A percentile compares a stretch with the other conserved stretches of the same genome.
Evolutionary conservation across 2,888 invertebrate genomes (phyloP).

Genomic region (Allophyes oxyacanthae): DNA sequence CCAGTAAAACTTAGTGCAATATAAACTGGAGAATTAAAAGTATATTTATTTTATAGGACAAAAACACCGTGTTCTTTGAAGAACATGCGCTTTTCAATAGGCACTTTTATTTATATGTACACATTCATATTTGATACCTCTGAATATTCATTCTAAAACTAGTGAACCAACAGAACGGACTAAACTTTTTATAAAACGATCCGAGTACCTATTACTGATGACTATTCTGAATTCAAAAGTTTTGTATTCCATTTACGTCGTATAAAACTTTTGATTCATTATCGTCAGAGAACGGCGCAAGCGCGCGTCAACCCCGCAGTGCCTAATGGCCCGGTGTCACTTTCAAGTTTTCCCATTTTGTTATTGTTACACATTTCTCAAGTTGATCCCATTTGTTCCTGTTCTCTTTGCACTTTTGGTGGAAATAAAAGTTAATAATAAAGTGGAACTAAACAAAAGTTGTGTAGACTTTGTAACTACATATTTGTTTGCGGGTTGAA

Average conservation of each 20-base stretch:
- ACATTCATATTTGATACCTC: neutral
- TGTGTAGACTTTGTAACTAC: conserved; percentile 37
- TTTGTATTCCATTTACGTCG: conserved; percentile 64
- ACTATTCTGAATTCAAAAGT: conserved; percentile 55
- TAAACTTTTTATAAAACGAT: conserved; percentile 39
- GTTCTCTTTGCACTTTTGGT: conserved; percentile 65
- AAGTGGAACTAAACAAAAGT: conserved; percentile 65
- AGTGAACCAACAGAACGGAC: too few species aligned
- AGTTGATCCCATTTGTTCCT: conserved; percentile 78
- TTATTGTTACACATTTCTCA: conserved; percentile 82
- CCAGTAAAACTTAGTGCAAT: too few species aligned
- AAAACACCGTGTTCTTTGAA: too few species aligned
- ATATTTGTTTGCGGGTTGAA: conserved; percentile 32
- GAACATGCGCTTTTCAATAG: too few species aligned
- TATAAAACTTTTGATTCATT: conserved; percentile 76
- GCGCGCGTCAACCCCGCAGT: conserved; percentile 60
- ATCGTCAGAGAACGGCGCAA: conserved; percentile 57
- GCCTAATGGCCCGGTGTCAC: conserved; percentile 78
- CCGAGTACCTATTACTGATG: conserved; percentile 46
- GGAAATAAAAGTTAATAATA: conserved; percentile 69
- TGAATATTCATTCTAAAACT: neutral
- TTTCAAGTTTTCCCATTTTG: conserved; percentile 78
- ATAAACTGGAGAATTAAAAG: too few species aligned
- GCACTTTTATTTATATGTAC: too few species aligned
- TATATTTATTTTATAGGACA: too few species aligned